These are phyloP conservation scores for Tyria jacobaeae DNA, from an alignment of 2,888 invertebrate genomes.

Conservation along the genomic window DNA sequence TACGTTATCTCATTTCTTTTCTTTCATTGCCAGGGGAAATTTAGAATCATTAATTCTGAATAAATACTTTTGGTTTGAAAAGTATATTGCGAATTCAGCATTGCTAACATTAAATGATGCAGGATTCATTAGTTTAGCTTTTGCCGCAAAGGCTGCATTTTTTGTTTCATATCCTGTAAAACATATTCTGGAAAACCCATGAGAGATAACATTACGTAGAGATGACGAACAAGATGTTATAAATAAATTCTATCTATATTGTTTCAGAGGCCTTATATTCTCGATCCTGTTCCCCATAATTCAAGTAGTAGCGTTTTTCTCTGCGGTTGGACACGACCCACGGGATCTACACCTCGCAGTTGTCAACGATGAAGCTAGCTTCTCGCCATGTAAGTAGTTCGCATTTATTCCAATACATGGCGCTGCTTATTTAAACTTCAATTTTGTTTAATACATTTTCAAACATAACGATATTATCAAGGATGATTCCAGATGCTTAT, in stretches of 20 bases:
- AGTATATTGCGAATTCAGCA: background rate
- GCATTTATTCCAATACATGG: background rate
- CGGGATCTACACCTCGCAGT: constrained; percentile 90
- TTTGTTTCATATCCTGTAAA: background rate
- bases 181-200: background rate
- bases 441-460: too few species aligned
- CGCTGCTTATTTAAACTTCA: too few species aligned
- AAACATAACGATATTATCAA: too few species aligned
- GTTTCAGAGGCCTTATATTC: constrained; percentile 92
- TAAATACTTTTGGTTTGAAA: too few species aligned
- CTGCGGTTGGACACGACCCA: constrained; percentile 93
- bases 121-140: background rate
- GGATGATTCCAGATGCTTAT: too few species aligned
- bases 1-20: too few species aligned
- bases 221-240: too few species aligned
- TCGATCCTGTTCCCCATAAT: constrained; percentile 93
- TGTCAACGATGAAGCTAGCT: constrained; percentile 91
- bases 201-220: too few species aligned
- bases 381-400: constrained; percentile 69
- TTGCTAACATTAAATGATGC: background rate
- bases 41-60: too few species aligned
- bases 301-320: constrained; percentile 92
- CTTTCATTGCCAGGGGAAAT: too few species aligned
- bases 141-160: too few species aligned
- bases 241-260: constrained; percentile 7